phyloP scores from a whole-genome alignment of 1,140 invertebrate species.

The Leptoteleia sp. region DNA sequence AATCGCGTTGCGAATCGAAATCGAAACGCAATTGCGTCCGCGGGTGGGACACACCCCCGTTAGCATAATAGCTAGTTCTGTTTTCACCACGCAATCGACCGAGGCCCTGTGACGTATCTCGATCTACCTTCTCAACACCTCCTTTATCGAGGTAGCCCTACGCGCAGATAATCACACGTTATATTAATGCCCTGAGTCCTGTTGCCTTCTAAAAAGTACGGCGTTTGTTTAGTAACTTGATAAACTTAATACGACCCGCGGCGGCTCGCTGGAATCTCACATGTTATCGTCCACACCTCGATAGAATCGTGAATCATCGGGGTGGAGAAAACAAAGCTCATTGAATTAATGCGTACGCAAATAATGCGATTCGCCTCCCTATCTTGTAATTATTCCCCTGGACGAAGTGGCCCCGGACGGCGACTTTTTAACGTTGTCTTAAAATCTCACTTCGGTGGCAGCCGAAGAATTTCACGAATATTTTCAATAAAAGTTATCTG shows the following conservation, averaged over 20 bases:
- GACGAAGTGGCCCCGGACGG: no score
- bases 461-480: no score
- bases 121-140: slow-evolving; percentile 78
- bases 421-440: no score
- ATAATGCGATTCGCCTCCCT: no score
- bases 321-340: no score
- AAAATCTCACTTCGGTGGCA: no score
- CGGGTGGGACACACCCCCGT: slow-evolving; percentile 46
- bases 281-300: slow-evolving; percentile 47
- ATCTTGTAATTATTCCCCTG: no score
- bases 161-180: slow-evolving; percentile 77
- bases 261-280: slow-evolving; percentile 36
- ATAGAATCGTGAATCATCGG: slow-evolving; percentile 42
- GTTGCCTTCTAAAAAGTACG: slow-evolving; percentile 67
- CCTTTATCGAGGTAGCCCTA: slow-evolving; percentile 72
- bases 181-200: slow-evolving; percentile 55
- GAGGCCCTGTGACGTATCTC: slow-evolving; percentile 66
- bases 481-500: no score
- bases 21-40: slow-evolving; percentile 37
- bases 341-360: no score
- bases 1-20: slow-evolving; percentile 50
- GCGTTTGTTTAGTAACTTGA: slow-evolving; percentile 75
- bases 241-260: slow-evolving; percentile 52
- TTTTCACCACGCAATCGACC: slow-evolving; percentile 72
- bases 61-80: slow-evolving; percentile 60